Percentiles rank a stretch among this genome's conserved stretches.
Evolutionary conservation across 2,888 invertebrate species (phyloP).

Genomic region (Trimorus sp.): DNA sequence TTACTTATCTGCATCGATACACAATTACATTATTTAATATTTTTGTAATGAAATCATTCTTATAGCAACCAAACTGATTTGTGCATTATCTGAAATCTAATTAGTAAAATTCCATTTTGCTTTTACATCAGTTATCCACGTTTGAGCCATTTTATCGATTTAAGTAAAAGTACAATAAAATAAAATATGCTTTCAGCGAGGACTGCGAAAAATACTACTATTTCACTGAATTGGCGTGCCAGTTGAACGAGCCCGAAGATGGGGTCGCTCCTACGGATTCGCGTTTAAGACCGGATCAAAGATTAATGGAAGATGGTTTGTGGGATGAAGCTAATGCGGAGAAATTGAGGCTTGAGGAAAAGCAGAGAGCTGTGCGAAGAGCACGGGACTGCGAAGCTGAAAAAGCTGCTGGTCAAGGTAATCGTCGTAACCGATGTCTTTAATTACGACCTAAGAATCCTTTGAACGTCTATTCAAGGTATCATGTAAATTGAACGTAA

Average conservation of each 20-base stretch:
- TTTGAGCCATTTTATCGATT: too few relatives aligned
- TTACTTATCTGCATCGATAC: too few relatives aligned
- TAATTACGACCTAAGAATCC: conserved; percentile 11
- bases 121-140: background rate
- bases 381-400: conserved; percentile 91
- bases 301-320: conserved; percentile 96
- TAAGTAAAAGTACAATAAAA: background rate
- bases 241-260: conserved; percentile 97
- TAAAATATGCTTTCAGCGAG: conserved; percentile 80
- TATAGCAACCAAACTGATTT: too few relatives aligned
- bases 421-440: background rate
- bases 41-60: too few relatives aligned
- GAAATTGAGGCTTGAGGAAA: conserved; percentile 95
- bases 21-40: too few relatives aligned
- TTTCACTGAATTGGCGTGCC: conserved; percentile 97
- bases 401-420: conserved; percentile 85
- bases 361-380: conserved; percentile 92
- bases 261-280: conserved; percentile 98
- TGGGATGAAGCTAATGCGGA: conserved; percentile 96
- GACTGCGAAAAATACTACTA: conserved; percentile 92
- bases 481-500: too few relatives aligned
- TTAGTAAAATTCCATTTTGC: too few relatives aligned
- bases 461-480: background rate
- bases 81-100: too few relatives aligned
- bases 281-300: conserved; percentile 96